phyloP scores from a whole-genome alignment of 2,888 invertebrate genomes.

The Leucoptera coffeella region DNA sequence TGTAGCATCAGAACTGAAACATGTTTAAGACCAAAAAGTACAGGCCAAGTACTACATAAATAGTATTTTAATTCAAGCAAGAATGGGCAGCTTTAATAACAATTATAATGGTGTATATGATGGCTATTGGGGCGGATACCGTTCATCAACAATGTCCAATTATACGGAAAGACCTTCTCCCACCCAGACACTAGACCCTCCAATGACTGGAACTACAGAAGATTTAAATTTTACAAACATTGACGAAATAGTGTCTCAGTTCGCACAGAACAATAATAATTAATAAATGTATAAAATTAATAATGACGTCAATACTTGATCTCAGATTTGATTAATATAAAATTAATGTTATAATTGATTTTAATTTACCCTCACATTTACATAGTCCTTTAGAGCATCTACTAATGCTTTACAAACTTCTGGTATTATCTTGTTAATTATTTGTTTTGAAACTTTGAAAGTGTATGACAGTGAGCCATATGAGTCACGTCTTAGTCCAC shows the following conservation, averaged over 20 bases:
- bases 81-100: slow-evolving; percentile 5
- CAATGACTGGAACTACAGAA: slow-evolving; percentile 4
- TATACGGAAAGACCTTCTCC: slow-evolving; percentile 4
- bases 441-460: slow-evolving; percentile 10
- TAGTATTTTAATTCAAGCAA: slow-evolving; percentile 4
- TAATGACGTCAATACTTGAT: slow-evolving; percentile 3
- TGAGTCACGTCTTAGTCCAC: too few species aligned
- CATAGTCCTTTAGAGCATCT: slow-evolving; percentile 6
- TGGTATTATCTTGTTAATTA: slow-evolving; percentile 8
- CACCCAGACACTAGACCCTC: slow-evolving; percentile 4
- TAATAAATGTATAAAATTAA: slow-evolving; percentile 2
- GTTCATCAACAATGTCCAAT: slow-evolving; percentile 4
- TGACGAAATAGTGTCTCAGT: slow-evolving; percentile 5
- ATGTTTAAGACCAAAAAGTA: slow-evolving; percentile 5
- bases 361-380: slow-evolving; percentile 7
- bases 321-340: slow-evolving; percentile 6
- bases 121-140: slow-evolving; percentile 3
- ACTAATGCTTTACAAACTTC: slow-evolving; percentile 6
- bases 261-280: slow-evolving; percentile 4
- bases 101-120: slow-evolving; percentile 1
- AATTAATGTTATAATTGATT: too few species aligned
- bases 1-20: slow-evolving; percentile 6
- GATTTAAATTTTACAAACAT: slow-evolving; percentile 3
- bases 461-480: slow-evolving; percentile 8
- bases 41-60: slow-evolving; percentile 7